These are phyloP conservation scores for Lochmaea capreae DNA, from an alignment of 2,888 invertebrate genomes.

Conservation along the genomic window DNA sequence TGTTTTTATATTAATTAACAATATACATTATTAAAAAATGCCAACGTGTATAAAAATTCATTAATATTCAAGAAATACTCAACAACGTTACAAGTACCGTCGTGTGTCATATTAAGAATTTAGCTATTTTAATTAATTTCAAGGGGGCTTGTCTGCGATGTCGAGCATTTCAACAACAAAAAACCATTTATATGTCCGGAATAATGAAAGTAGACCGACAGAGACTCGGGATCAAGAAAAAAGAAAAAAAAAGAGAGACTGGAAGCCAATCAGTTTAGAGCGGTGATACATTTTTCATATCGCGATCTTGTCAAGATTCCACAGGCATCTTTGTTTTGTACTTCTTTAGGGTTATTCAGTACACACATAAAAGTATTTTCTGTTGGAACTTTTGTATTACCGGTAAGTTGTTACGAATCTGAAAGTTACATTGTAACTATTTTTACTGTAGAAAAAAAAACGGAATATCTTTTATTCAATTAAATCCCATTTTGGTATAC, in stretches of 20 bases:
- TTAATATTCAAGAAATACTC: constrained; percentile 29
- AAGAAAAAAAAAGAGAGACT: constrained; percentile 43
- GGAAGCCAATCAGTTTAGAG: constrained; percentile 58
- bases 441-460: background rate
- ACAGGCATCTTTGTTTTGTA: constrained; percentile 58
- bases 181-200: constrained; percentile 54
- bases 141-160: constrained; percentile 48
- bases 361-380: constrained; percentile 31
- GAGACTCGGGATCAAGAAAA: constrained; percentile 42
- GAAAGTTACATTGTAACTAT: constrained; percentile 3
- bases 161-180: constrained; percentile 50
- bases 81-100: constrained; percentile 31
- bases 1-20: too few species aligned
- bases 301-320: constrained; percentile 61
- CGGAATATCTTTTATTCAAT: constrained; percentile 2
- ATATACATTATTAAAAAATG: constrained; percentile 11
- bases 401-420: background rate
- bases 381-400: background rate
- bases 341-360: constrained; percentile 44
- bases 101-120: constrained; percentile 45
- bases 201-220: constrained; percentile 56
- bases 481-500: background rate
- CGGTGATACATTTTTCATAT: constrained; percentile 65
- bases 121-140: constrained; percentile 55
- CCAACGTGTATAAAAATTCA: constrained; percentile 16